phyloP scores from a whole-genome alignment of 2,113 vertebrate genomes.

The Prochilodus magdalenae region DNA sequence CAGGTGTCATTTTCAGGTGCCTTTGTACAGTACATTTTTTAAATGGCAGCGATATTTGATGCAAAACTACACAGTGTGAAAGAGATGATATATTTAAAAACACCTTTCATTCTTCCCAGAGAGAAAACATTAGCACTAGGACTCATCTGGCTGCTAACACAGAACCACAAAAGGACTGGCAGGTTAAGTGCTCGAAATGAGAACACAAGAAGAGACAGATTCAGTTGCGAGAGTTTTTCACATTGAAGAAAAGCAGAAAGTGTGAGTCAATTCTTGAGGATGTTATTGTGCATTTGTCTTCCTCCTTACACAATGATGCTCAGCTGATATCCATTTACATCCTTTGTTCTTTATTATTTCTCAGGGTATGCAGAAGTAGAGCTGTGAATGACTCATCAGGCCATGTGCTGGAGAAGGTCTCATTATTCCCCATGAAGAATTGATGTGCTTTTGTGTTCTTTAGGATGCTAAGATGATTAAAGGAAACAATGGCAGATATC shows the following conservation, averaged over 20 bases:
- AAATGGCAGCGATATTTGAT: no score
- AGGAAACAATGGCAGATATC: background rate
- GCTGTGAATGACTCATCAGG: background rate
- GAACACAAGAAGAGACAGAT: background rate
- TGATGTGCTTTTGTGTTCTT: background rate
- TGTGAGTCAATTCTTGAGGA: background rate
- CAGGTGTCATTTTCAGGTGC: no score
- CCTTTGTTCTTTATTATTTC: background rate
- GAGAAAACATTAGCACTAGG: no score
- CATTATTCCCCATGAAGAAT: background rate
- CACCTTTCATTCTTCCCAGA: no score
- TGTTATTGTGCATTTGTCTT: background rate
- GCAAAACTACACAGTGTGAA: no score
- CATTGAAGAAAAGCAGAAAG: background rate
- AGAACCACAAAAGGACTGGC: background rate
- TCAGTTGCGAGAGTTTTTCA: background rate
- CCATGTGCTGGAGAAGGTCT: slow-evolving; percentile 1
- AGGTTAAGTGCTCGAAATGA: background rate
- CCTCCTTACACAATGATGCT: background rate
- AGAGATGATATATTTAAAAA: no score
- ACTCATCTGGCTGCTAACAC: no score
- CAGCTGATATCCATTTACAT: background rate
- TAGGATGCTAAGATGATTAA: background rate
- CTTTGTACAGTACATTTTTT: no score
- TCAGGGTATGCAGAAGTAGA: background rate